A percentile compares a stretch with the other conserved stretches of the same genome.
These are phyloP conservation scores for Neomonachus schauinslandi DNA, from an alignment of 2,113 vertebrate genomes.

Conservation along the genomic window DNA sequence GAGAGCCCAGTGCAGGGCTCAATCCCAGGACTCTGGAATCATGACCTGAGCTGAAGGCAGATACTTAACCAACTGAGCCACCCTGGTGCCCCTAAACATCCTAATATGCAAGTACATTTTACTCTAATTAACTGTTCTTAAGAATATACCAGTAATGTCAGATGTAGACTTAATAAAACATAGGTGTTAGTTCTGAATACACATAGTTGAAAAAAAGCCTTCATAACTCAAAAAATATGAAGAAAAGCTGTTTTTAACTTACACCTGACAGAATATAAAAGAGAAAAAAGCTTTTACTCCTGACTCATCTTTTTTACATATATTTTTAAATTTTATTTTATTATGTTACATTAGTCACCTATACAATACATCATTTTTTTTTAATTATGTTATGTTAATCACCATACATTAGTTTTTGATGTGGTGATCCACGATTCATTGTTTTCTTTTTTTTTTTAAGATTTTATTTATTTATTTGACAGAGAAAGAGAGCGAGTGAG, in stretches of 20 bases:
- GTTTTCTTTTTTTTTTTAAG: no score
- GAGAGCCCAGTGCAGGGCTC: neutral
- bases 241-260: neutral
- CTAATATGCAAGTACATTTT: neutral
- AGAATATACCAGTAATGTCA: slow-evolving; percentile 2
- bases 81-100: neutral
- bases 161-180: slow-evolving; percentile 11
- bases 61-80: neutral
- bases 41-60: neutral
- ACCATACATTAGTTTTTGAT: no score
- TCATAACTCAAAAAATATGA: neutral
- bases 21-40: neutral
- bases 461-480: no score
- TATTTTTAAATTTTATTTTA: neutral
- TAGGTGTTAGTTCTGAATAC: neutral
- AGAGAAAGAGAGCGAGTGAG: no score
- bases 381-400: no score
- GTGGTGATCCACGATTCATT: no score
- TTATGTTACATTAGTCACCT: no score
- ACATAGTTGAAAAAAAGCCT: neutral
- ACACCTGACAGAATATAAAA: neutral
- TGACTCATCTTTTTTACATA: neutral
- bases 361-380: no score
- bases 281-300: neutral
- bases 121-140: neutral